Conservation (phyloP, 2,113 vertebrate genomes). For the Cavia aperea region DNA sequence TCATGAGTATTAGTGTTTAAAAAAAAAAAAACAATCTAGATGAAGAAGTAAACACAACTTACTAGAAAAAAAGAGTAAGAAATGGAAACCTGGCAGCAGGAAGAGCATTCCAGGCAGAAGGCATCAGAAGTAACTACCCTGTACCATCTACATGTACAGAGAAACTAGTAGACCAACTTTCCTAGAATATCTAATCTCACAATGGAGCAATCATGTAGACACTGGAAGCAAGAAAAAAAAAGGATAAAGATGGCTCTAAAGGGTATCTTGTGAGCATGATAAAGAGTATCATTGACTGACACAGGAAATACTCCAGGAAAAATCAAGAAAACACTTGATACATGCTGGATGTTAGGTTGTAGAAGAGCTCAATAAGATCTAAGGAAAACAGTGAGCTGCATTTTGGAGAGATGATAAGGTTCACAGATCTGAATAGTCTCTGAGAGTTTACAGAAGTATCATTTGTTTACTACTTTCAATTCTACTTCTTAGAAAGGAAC, state of each 20-base stretch:
- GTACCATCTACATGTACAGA: background rate
- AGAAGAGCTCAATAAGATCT: background rate
- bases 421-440: background rate
- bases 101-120: background rate
- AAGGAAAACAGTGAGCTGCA: background rate
- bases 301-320: background rate
- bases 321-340: background rate
- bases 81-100: background rate
- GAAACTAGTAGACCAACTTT: background rate
- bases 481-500: conserved; percentile 35
- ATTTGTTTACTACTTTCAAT: conserved; percentile 26
- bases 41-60: background rate
- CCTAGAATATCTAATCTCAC: background rate
- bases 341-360: background rate
- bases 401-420: background rate
- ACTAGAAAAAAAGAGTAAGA: background rate
- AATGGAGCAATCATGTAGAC: background rate
- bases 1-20: background rate
- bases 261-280: background rate
- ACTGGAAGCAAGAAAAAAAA: background rate
- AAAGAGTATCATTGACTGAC: background rate
- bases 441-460: background rate
- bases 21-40: background rate
- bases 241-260: background rate
- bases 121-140: background rate